Base-by-base conservation (phyloP, 2,888 invertebrate genomes). In the Latrodectus hesperus region DNA sequence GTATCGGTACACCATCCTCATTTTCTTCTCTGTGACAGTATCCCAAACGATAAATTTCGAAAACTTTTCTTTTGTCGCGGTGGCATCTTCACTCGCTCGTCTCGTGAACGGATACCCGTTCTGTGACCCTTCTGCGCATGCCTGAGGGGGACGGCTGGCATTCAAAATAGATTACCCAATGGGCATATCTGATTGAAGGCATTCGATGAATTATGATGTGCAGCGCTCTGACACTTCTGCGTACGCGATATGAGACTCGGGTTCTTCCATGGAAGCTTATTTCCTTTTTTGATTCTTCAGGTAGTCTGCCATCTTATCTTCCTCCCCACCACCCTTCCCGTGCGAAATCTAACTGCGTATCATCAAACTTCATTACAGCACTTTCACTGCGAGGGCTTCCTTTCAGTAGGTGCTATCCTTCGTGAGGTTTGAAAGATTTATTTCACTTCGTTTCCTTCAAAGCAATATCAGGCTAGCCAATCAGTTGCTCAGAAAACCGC, bases 141-240 rank as follows among this genome's bases (percentile, higher is more conserved):
- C 60, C 60, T n/a, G 16, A 60, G 60, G 60, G 60, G 14, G 60
- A 38, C 60, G 12, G 60, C n/a, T 14, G 60, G 60, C 60, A 60
- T 60, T 60, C 60, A 60, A 60, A 60, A 60, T 10, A 60, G 60
- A 60, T 60, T 60, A 60, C 60, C 60, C 60, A 60, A 9, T 60
- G 60, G 60, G 60, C 60, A 60, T 60, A n/a, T 60, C 60, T 60
- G 60, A 60, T 60, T 60, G 60, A 60, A 60, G 60, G 60, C 60
- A 10, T 60, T 60, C 60, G 60, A 60, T 60, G 60, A 60, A 11
- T 60, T 60, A 60, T 60, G 60, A 60, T 60, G 60, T 10, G 60
- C 60, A n/a, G 60, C 22, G 22, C 60, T 60, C 60, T 60, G 60
- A 60, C 60, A 60, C 60, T 60, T 60, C 60, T 60, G 12, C 60